phyloP scores from a whole-genome alignment of 2,797 vertebrate species.

The Alosa sapidissima region DNA sequence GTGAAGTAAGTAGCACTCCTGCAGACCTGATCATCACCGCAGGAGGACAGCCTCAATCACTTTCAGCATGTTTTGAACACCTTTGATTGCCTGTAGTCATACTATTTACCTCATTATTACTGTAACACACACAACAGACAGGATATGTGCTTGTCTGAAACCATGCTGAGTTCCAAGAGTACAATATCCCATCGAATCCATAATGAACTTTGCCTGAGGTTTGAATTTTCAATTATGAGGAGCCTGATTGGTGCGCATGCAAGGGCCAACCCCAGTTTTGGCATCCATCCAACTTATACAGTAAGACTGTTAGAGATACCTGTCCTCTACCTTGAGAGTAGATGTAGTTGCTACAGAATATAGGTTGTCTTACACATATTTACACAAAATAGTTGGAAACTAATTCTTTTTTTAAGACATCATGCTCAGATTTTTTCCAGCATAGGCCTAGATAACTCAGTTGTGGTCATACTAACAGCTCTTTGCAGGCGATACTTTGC shows the following conservation, averaged over 20 bases:
- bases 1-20: not conserved
- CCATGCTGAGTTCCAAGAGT: not conserved
- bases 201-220: not conserved
- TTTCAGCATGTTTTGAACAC: not conserved
- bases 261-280: not conserved
- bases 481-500: no score
- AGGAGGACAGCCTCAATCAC: not conserved
- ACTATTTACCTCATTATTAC: not conserved
- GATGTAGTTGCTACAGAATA: not conserved
- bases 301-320: not conserved
- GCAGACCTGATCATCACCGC: not conserved
- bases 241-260: not conserved
- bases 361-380: not conserved
- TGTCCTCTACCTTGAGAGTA: not conserved
- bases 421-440: not conserved
- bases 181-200: not conserved
- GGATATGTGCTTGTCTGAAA: not conserved
- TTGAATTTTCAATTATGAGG: not conserved
- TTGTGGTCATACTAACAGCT: not conserved
- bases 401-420: not conserved
- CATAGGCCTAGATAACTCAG: not conserved
- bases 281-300: not conserved
- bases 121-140: not conserved
- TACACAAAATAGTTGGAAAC: no score
- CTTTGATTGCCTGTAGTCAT: not conserved